These are phyloP conservation scores for Sphecodes monilicornis DNA, from an alignment of 2,888 invertebrate species.

Conservation along the genomic window DNA sequence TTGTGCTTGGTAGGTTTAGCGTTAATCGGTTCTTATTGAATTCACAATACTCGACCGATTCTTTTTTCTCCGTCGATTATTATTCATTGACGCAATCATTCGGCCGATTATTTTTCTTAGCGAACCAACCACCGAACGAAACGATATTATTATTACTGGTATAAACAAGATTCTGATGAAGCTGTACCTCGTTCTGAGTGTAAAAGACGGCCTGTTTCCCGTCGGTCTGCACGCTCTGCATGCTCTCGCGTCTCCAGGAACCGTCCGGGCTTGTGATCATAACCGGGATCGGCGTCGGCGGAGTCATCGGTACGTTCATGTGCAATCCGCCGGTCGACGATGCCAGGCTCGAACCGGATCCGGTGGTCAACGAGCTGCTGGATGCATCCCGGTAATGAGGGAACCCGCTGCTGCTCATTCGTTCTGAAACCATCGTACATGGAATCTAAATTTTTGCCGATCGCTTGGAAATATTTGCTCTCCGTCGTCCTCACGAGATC, in stretches of 20 bases:
- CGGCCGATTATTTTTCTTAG: not conserved
- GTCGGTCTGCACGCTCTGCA: slow-evolving; percentile 64
- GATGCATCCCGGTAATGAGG: slow-evolving; percentile 86
- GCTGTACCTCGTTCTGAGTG: slow-evolving; percentile 68
- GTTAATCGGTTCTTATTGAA: not conserved
- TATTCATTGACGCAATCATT: not conserved
- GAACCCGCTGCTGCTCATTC: slow-evolving; percentile 82
- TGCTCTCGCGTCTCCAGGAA: slow-evolving; percentile 74
- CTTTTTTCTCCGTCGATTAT: not conserved
- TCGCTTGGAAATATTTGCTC: not conserved
- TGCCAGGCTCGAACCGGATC: slow-evolving; percentile 84
- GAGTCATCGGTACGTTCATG: slow-evolving; percentile 86
- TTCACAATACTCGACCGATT: not conserved
- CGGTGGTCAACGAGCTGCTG: slow-evolving; percentile 88
- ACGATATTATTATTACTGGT: not conserved
- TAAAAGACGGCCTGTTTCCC: slow-evolving; percentile 77
- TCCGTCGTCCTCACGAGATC: too few relatives aligned
- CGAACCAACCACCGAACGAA: not conserved
- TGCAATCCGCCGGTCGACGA: slow-evolving; percentile 80
- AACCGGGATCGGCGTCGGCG: slow-evolving; percentile 84
- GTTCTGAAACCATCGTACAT: slow-evolving; percentile 78
- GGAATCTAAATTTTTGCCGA: slow-evolving; percentile 7
- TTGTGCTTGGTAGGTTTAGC: too few relatives aligned
- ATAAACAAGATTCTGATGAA: not conserved
- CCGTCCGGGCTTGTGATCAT: slow-evolving; percentile 84